Base-by-base conservation (phyloP, 2,113 vertebrate genomes). In the Callionymus lyra region DNA sequence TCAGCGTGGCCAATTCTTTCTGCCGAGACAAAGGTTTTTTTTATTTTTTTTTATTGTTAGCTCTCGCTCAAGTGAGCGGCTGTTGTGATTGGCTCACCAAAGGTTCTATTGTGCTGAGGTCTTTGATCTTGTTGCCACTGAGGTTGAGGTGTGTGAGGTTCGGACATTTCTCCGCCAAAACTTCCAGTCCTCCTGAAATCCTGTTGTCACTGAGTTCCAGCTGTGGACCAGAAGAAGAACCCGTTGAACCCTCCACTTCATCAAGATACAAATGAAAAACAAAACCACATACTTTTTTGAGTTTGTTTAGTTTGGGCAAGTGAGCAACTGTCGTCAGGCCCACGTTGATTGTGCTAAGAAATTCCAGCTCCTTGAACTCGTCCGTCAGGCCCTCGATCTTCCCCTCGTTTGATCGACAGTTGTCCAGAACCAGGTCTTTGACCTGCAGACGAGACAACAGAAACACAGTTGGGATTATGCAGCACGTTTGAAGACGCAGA, bases 121-220 rank as follows among this genome's bases (percentile, higher is more conserved):
- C 93, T 87, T 95, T 97, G 59, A 99, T 97, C 88, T 95, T 93
- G 90, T 99, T 99, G 70, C 93, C 93, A 10, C 93, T 96, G 80
- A 99, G 90, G 72, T 98, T 98, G 84, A 99, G 92, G 83, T 98
- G 91, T 39, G 90, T 98, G 81, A 99, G 93, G 84, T 90, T 97
- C 21, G 94, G 91, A 84, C 93, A 98, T 79, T 94, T 97, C 48
- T 89, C 93, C 63, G 92, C 92, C 89, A 99, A 82, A 54, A 96
- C 91, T 85, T 99, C 94, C 86, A 97, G 85, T 69, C 93, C 95
- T 72, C 94, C 94, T 78, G 94, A 97, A 88, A 99, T 93, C 90
- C 90, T 90, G 88, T 99, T 99, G 79, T 97, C 93, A 6, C 95
- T 95, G 80, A 98, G 85, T 87, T 97, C 94, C 64, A 97, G 88